These are phyloP conservation scores for Delia radicum DNA, from an alignment of 1,140 invertebrate species.

Conservation along the genomic window DNA sequence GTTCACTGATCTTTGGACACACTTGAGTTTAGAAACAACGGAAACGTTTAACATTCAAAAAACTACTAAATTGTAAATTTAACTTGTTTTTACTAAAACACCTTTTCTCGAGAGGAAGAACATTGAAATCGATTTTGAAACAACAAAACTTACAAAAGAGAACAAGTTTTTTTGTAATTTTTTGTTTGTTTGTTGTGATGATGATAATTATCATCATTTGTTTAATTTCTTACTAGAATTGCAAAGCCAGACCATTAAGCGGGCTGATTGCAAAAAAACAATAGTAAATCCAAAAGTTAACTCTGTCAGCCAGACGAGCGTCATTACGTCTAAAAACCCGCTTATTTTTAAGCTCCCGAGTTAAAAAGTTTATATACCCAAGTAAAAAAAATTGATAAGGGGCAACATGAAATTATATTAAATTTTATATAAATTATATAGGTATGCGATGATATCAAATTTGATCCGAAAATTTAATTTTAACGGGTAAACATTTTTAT, in stretches of 20 bases:
- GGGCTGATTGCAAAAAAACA: neutral
- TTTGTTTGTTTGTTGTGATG: neutral
- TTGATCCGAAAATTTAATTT: too few species aligned
- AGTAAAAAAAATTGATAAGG: too few species aligned
- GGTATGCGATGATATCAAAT: too few species aligned
- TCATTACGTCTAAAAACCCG: neutral
- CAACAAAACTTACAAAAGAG: neutral
- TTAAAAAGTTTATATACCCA: too few species aligned
- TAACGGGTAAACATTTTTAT: too few species aligned
- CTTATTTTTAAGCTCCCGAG: neutral
- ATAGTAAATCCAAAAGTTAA: neutral
- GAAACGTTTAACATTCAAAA: conserved; percentile 4
- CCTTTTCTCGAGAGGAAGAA: neutral
- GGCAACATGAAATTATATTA: too few species aligned
- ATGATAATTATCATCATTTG: neutral
- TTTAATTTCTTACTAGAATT: neutral
- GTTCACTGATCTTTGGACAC: neutral
- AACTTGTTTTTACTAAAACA: neutral
- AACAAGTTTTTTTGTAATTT: neutral
- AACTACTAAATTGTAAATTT: neutral
- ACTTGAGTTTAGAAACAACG: neutral
- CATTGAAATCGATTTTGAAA: neutral
- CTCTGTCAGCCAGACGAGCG: neutral
- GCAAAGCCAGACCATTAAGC: neutral
- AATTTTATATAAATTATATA: too few species aligned